Evolutionary conservation across 2,888 invertebrate species (phyloP), one percentile per base, ranked within the genome.

Genomic region (Gastracanthus pulcherrimus): DNA sequence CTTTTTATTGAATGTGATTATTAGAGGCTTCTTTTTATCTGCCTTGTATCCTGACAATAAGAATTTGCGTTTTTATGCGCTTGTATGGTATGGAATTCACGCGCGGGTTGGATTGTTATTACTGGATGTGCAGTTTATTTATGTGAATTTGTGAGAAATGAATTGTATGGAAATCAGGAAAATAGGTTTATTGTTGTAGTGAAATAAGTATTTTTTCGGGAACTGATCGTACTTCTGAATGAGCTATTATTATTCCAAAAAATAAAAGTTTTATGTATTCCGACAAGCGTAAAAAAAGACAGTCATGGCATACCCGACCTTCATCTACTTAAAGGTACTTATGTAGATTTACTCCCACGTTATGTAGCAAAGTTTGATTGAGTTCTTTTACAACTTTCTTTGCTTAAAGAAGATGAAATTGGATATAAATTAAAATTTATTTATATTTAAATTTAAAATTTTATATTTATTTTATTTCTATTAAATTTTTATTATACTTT

Each of bases 1-100:
- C 62, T 36, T 72, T 48, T 45, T 62, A 72, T 78, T 78, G 31
- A 78, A 62, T 78, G 41, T 4, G 36, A 66, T 79, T 67, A 45
- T 74, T 58, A 79, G 55, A 67, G n/a, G 26, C 23, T 62, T 36
- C 29, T 31, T 78, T 64, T 66, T 41, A 66, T n/a, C 2, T 60
- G 29, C 38, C 29, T n/a, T 36, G 36, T 48, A 45, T 45, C 45
- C 26, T 34, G 29, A 55, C 31, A 41, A 72, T 72, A 34, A 11
- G 34, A 29, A 58, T 79, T 58, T 26, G n/a, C n/a, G n/a, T n/a
- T n/a, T n/a, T n/a, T n/a, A n/a, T n/a, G n/a, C n/a, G n/a, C n/a
- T n/a, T n/a, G n/a, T n/a, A n/a, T n/a, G n/a, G n/a, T n/a, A n/a
- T n/a, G n/a, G n/a, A n/a, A n/a, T n/a, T n/a, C n/a, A n/a, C n/a